Evolutionary conservation across 2,113 vertebrate genomes (phyloP), one percentile per base, ranked within the genome.

Genomic region (Pseudorasbora parva): DNA sequence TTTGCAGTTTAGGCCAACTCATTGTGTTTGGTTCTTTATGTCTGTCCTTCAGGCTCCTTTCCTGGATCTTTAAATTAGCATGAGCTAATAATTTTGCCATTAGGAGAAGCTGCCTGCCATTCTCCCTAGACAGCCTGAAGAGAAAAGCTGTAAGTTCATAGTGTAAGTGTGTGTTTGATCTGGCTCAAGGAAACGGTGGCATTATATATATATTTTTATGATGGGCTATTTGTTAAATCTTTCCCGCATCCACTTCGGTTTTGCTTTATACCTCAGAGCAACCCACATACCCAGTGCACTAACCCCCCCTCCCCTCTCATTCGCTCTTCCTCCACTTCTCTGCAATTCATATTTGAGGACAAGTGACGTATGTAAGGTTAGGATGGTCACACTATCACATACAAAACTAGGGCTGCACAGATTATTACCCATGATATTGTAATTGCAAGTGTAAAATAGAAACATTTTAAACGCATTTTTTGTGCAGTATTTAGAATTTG

Each of bases 31-130:
- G 66, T 49, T 84, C 57, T 82, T 51, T 60, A 73, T 86, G 78
- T 86, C 80, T 37, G 66, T 84, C 88, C 90, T 91, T 87, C 82
- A 77, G 89, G 86, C 81, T 86, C 71, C 83, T 86, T 87, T 87
- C 82, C 90, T 86, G 88, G 89, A 91, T 93, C 84, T 85, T 90
- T 91, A 88, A 92, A 88, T 93, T 91, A 91, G 84, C 77, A 80
- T 2, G 43, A 82, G 88, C 87, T 91, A 89, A 91, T 90, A 78
- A 86, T 91, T 90, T 91, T 89, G 89, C 92, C 89, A 83, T 91
- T 91, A 89, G 86, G 83, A n/a, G 88, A 91, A 90, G 87, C 87
- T 90, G 88, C 78, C 64, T 88, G 86, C 88, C 85, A 71, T 85
- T 64, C 47, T 82, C 84, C 57, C 80, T 78, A 82, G 88, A 86